phyloP scores from a whole-genome alignment of 2,797 vertebrate genomes.

The Tragelaphus oryx region DNA sequence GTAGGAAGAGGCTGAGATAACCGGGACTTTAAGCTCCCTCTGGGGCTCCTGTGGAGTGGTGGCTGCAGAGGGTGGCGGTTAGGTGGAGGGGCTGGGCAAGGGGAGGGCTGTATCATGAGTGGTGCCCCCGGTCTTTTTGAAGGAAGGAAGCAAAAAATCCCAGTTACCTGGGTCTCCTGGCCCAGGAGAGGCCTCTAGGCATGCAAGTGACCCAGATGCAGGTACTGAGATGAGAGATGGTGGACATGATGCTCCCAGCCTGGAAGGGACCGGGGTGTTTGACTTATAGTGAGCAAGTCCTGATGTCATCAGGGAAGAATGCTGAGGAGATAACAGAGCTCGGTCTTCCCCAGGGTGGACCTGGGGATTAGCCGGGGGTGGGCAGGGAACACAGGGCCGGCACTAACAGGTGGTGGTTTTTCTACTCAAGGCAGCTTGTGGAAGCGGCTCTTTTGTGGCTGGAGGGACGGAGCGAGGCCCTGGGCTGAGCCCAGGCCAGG shows the following conservation, averaged over 20 bases:
- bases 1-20: neutral
- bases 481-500: neutral
- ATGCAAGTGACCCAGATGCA: neutral
- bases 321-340: neutral
- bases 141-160: neutral
- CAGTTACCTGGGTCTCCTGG: neutral
- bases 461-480: neutral
- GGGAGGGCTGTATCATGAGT: accelerated
- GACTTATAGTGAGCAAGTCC: neutral
- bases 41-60: neutral
- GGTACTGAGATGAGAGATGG: neutral
- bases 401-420: neutral
- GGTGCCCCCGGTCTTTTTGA: neutral
- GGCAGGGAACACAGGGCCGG: neutral
- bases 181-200: neutral
- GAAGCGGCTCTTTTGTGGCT: neutral
- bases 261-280: neutral
- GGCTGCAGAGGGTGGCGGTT: neutral
- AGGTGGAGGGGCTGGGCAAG: neutral
- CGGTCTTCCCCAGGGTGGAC: neutral
- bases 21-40: neutral
- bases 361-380: neutral
- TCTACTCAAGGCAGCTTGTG: neutral
- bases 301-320: neutral
- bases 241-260: neutral